A percentile compares a stretch with the other conserved stretches of the same genome.
phyloP scores from a whole-genome alignment of 2,113 vertebrate species.

The Candoia aspera region DNA sequence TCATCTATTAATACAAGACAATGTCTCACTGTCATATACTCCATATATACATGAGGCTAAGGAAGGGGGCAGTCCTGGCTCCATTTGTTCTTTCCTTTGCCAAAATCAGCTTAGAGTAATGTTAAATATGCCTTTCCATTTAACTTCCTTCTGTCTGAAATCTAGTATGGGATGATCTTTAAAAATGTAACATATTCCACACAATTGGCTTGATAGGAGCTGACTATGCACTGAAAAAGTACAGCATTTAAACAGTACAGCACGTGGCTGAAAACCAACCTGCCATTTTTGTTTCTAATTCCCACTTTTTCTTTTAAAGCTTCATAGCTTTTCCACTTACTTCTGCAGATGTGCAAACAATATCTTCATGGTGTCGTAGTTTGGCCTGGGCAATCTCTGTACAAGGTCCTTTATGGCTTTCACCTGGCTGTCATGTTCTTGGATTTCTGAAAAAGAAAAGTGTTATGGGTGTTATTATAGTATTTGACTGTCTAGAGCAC shows the following conservation, averaged over 20 bases:
- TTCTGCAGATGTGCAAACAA: conserved; percentile 90
- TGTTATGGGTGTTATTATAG: not conserved
- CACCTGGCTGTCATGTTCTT: conserved; percentile 76
- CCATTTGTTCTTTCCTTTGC: not conserved
- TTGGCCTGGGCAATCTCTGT: conserved; percentile 83
- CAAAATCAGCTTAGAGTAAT: not conserved
- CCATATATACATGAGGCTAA: not conserved
- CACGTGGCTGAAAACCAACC: not conserved
- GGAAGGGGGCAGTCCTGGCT: not conserved
- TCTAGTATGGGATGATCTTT: not conserved
- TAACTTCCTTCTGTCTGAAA: not conserved
- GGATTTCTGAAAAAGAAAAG: conserved; percentile 77
- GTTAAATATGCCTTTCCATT: not conserved
- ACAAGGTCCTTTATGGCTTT: conserved; percentile 82
- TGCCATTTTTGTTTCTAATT: not conserved
- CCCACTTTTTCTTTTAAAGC: not conserved
- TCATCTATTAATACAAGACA: not conserved
- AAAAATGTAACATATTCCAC: not conserved
- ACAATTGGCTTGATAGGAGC: not conserved
- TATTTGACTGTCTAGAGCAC: not conserved
- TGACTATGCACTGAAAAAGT: not conserved
- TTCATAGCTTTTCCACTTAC: conserved; percentile 71
- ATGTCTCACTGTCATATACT: not conserved
- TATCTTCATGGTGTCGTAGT: conserved; percentile 90
- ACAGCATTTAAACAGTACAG: not conserved